Conservation (phyloP, 2,113 vertebrate genomes). For the Pteruthius melanotis region DNA sequence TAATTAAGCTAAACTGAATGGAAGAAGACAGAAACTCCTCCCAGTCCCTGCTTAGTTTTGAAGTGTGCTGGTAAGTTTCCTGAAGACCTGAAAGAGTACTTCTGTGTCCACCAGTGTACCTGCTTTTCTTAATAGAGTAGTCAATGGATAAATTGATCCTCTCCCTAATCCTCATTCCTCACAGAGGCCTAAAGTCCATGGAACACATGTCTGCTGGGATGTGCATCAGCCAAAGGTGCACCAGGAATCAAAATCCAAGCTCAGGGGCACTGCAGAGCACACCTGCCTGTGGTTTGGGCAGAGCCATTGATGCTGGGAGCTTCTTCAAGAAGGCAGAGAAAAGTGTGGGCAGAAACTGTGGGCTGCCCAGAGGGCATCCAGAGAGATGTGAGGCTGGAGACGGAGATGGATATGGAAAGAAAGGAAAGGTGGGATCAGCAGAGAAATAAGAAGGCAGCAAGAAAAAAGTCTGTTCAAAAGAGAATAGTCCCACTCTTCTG, state of each 20-base stretch:
- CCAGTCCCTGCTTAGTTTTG: not conserved
- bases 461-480: not conserved
- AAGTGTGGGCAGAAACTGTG: not conserved
- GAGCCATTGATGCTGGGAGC: not conserved
- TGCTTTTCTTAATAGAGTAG: not conserved
- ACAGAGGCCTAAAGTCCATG: not conserved
- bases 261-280: not conserved
- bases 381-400: not conserved
- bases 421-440: not conserved
- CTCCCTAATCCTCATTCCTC: not conserved
- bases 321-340: not conserved
- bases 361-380: not conserved
- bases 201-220: not conserved
- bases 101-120: not conserved
- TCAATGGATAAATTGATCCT: not conserved
- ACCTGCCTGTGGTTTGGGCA: not conserved
- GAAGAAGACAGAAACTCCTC: not conserved
- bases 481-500: not conserved
- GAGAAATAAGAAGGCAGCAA: not conserved
- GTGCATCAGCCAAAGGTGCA: not conserved
- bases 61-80: not conserved
- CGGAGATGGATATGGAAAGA: rapidly evolving
- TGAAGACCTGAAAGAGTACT: not conserved
- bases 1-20: not conserved
- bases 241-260: not conserved